Conservation (phyloP, 2,888 invertebrate species). For the Acanthoscelides obtectus region DNA sequence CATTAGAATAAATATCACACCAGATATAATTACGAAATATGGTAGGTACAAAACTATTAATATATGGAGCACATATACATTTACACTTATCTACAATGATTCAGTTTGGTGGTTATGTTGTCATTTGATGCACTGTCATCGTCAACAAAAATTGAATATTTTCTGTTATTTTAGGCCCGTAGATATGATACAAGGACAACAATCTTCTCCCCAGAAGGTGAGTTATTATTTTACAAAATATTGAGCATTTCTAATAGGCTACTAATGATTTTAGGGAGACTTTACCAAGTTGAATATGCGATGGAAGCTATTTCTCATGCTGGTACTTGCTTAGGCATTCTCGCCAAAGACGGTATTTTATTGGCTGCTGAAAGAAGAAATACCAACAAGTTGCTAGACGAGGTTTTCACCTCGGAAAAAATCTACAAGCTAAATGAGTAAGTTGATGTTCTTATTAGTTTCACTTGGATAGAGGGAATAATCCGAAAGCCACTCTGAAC, state of each 20-base stretch:
- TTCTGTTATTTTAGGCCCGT: constrained; percentile 69
- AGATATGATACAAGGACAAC: constrained; percentile 99
- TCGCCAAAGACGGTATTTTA: constrained; percentile 93
- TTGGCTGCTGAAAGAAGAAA: constrained; percentile 95
- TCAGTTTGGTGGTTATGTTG: constrained; percentile 7
- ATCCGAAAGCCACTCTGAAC: background rate
- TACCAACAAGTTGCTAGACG: constrained; percentile 96
- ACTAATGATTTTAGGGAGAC: constrained; percentile 59
- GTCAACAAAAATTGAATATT: constrained; percentile 17
- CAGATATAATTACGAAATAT: background rate
- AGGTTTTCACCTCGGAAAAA: constrained; percentile 95
- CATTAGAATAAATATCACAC: background rate
- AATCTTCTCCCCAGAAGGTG: constrained; percentile 98
- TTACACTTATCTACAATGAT: background rate
- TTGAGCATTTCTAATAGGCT: background rate
- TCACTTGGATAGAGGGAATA: background rate
- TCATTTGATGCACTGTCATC: constrained; percentile 37
- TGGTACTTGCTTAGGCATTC: constrained; percentile 92
- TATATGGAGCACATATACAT: background rate
- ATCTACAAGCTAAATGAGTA: constrained; percentile 96
- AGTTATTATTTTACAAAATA: background rate
- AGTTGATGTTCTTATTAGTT: constrained; percentile 31
- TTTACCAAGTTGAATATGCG: constrained; percentile 99
- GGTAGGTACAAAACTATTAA: background rate
- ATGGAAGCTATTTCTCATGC: constrained; percentile 99